Evolutionary conservation across 2,888 invertebrate genomes (phyloP), one percentile per base, ranked within the genome.

Genomic region (Dione vanillae): DNA sequence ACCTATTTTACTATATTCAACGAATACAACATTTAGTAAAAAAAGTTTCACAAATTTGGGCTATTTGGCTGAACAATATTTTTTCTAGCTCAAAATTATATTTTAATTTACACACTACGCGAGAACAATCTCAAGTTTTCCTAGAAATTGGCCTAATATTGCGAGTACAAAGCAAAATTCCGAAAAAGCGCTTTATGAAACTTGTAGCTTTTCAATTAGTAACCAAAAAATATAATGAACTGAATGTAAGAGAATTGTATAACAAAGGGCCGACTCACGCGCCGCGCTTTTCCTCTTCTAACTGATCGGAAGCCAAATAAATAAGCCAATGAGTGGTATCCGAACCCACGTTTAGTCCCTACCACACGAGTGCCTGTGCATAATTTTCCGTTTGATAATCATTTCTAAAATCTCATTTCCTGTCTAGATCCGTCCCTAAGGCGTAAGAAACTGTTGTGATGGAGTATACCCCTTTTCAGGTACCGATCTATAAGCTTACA

Each of bases 401-500:
- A 64, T 51, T 49, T 64, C 64, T 40, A 64, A 9, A 49, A 51
- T 9, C 14, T 14, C 9, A 0, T 51, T 40, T 19, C 51, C 49
- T 64, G 37, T 16, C 8, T 47, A 37, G 12, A 64, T 41, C 35
- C 20, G 47, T 70, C 70, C 70, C 66, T 12, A 14, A 61, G 47
- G 70, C 20, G 56, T 37, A 61, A 56, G 61, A 70, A 70, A 70
- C 47, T 70, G n/a, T 70, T 67, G 10, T 61, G 66, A 67, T 70
- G 54, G 61, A 58, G 52, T n/a, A 27, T 20, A 66, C n/a, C 61
- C 70, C 66, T 67, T 70, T 61, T 62, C 61, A 62, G 49, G 59
- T 40, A 47, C 54, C 41, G 19, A 1, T 37, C 49, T 14, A 47
- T 49, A n/a, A 64, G 49, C 64, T 49, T 35, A 65, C 49, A 11